Percentiles rank a stretch among this genome's conserved stretches.
Evolutionary conservation across 2,888 invertebrate genomes (phyloP).

Genomic region (Hemicrepidius hirtus): DNA sequence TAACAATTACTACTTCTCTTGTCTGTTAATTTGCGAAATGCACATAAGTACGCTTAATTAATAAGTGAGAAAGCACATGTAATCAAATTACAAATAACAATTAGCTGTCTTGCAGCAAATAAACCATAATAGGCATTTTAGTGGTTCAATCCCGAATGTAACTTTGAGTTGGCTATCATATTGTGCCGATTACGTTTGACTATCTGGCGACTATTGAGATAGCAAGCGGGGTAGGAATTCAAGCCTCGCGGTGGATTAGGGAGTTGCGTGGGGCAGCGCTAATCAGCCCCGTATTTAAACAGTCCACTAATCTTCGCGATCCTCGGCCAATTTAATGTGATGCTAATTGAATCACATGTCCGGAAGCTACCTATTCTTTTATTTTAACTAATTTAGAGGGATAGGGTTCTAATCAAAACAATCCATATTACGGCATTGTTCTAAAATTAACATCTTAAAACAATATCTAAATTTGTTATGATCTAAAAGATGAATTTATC

Average conservation of each 20-base stretch:
- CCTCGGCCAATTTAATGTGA: slow-evolving; percentile 56
- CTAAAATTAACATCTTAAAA: not conserved
- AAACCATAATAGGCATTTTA: slow-evolving; percentile 10
- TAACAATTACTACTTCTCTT: no score
- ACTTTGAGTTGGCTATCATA: slow-evolving; percentile 31
- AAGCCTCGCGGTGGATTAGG: slow-evolving; percentile 55
- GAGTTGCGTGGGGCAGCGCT: slow-evolving; percentile 55
- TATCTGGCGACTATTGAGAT: slow-evolving; percentile 44
- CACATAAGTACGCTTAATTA: no score
- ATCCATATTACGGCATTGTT: not conserved
- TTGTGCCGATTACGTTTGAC: slow-evolving; percentile 43
- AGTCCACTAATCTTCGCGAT: slow-evolving; percentile 59
- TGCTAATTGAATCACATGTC: slow-evolving; percentile 54
- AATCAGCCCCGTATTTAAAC: slow-evolving; percentile 60
- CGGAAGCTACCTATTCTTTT: slow-evolving; percentile 34
- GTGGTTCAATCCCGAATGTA: not conserved
- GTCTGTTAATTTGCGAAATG: no score
- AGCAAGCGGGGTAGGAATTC: slow-evolving; percentile 45
- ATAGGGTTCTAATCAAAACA: slow-evolving; percentile 15
- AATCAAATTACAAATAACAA: slow-evolving; percentile 12
- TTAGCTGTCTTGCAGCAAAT: not conserved
- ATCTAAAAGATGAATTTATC: not conserved
- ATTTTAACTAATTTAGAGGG: slow-evolving; percentile 8
- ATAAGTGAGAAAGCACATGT: no score
- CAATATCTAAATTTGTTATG: not conserved